Evolutionary conservation across 37 sponge, comb jelly and placozoan species (phyloP).

Genomic region (Eunapius fragilis): DNA sequence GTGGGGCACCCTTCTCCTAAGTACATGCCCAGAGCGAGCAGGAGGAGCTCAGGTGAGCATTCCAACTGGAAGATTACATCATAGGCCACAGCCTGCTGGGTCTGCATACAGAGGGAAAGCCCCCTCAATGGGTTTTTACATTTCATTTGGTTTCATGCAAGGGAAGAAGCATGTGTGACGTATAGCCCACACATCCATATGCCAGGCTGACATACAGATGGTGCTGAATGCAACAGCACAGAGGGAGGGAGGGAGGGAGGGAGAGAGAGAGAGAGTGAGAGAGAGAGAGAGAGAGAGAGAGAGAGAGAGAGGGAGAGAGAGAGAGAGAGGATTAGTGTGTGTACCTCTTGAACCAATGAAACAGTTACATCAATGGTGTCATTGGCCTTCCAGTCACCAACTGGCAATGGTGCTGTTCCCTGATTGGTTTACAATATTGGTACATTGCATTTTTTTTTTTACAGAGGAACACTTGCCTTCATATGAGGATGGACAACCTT

Average conservation of each 20-base stretch:
- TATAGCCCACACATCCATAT: no score
- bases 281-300: neutral
- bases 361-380: neutral
- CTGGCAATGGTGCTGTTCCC: neutral
- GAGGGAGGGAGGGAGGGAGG: no score
- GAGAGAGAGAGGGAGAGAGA: no score
- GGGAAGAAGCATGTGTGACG: no score
- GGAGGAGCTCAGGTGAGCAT: neutral
- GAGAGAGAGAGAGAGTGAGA: no score
- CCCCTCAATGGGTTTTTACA: no score
- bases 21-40: neutral
- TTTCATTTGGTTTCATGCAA: no score
- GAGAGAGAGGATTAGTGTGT: neutral
- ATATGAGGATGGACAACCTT: neutral
- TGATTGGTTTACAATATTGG: neutral
- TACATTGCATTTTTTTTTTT: neutral
- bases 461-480: neutral
- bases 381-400: neutral
- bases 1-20: neutral
- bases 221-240: no score
- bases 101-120: neutral
- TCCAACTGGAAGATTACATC: neutral
- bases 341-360: neutral
- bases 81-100: neutral
- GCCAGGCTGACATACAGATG: no score